Percentiles rank a stretch among this genome's conserved stretches.
phyloP scores from a whole-genome alignment of 2,113 vertebrate genomes.

The Ursus arctos region DNA sequence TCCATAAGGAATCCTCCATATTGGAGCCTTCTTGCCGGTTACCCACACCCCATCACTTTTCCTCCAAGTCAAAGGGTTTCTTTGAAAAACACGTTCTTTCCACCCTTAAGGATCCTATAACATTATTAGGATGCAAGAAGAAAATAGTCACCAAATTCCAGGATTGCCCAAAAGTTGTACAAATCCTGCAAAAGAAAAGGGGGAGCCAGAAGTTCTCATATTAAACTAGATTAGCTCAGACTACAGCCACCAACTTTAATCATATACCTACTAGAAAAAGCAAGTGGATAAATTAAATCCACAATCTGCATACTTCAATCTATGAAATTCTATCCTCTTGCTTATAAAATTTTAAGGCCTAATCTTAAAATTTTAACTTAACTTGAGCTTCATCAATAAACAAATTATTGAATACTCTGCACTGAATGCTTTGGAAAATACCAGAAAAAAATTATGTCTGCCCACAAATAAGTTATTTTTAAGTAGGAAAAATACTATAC shows the following conservation, averaged over 20 bases:
- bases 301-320: not conserved
- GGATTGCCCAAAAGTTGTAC: not conserved
- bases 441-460: not conserved
- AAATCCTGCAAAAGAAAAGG: not conserved
- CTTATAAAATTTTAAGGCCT: not conserved
- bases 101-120: not conserved
- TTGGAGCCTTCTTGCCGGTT: not conserved
- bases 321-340: not conserved
- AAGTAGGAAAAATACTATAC: not conserved
- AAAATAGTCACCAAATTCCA: not conserved
- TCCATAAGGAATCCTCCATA: not conserved
- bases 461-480: not conserved
- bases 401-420: not conserved
- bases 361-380: not conserved
- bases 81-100: conserved; percentile 37
- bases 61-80: not conserved
- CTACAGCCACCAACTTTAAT: not conserved
- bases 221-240: not conserved
- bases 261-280: not conserved
- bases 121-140: not conserved
- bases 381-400: conserved; percentile 52
- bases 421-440: not conserved
- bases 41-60: not conserved
- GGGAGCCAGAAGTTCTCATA: not conserved
- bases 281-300: not conserved